Evolutionary conservation across 2,113 vertebrate species (phyloP), one percentile per base, ranked within the genome.

Genomic region (Tamias sibiricus): DNA sequence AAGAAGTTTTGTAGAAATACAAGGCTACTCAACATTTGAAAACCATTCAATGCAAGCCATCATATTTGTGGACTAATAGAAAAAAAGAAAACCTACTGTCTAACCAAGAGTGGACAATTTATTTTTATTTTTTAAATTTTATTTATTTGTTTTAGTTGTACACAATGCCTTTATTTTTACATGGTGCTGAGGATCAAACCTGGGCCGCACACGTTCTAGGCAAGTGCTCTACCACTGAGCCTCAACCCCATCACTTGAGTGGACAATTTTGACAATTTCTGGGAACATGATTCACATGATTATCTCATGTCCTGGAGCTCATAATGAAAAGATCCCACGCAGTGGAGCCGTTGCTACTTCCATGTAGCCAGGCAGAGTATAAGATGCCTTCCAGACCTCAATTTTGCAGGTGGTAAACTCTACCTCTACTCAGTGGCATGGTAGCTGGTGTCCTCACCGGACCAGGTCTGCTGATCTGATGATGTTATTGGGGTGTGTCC

Each of bases 311-410:
- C 11, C 28, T 79, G 28, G 32, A 84, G 13, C 5, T 59, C 30
- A 47, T 85, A 26, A 68, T 76, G 32, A 77, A 90, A 59, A 19
- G 13, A 12, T 20, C 20, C 19, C 19, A 0, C 30, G 30, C 12
- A 66, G 19, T 47, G 32, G 28, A 52, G 14, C 16, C 35, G 6
- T 4, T 0, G 14, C 26, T 42, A 35, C n/a, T 54, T 75, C 49
- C 14, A n/a, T 20, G 19, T 6, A 79, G 13, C 37, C 37, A 4
- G 8, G 20, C 6, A 4, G 8, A 4, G 2, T 54, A 8, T 3
- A 10, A 7, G 6, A 10, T 28, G 12, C 35, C 16, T 71, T 79
- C 52, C 16, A 47, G 72, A 4, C 2, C 28, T 59, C 24, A n/a
- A 1, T 8, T 0, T 64, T 47, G 19, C 28, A 16, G 52, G 2